Base-by-base conservation (phyloP, 1,140 invertebrate genomes). In the Spodoptera frugiperda region DNA sequence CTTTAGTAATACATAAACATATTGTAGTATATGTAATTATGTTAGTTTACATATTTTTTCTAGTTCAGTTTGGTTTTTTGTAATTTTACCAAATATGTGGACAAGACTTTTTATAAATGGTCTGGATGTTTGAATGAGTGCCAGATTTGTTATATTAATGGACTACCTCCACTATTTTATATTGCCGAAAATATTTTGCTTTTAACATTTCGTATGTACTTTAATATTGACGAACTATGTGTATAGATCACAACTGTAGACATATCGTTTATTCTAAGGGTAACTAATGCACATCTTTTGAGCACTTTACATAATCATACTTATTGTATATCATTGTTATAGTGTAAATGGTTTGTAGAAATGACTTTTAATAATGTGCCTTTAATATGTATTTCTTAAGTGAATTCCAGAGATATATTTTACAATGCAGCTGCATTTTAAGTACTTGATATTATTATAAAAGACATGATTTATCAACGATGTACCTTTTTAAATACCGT, bases 401-500 rank as follows among this genome's bases (percentile, higher is more conserved):
- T 39, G 5, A 39, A 39, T 39, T 39, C 33, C 9, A 39, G 33
- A 39, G 33, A 39, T 10, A 39, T n/a, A n/a, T n/a, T 25, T 25
- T 25, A 33, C 33, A 9, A 39, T 39, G 33, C 4, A 9, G 33
- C 9, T 39, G 33, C 33, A 39, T 39, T 39, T 39, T 39, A 39
- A 39, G 11, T 33, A 15, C 33, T 59, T 59, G n/a, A 59, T 67
- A 49, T 25, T 67, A 21, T 19, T 67, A 48, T 48, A 49, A 21
- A 67, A 67, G 63, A 48, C 44, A 49, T 25, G 39, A 46, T 65
- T 33, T n/a, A 61, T 71, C n/a, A 54, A 71, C 55, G 19, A 48
- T 73, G 71, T 61, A 73, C 71, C 68, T 71, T 44, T 25, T 15
- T 59, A 6, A 59, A 73, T 46, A 10, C 71, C 71, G 71, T 61